phyloP scores from a whole-genome alignment of 2,888 invertebrate genomes.

The Heteropelma amictum region DNA sequence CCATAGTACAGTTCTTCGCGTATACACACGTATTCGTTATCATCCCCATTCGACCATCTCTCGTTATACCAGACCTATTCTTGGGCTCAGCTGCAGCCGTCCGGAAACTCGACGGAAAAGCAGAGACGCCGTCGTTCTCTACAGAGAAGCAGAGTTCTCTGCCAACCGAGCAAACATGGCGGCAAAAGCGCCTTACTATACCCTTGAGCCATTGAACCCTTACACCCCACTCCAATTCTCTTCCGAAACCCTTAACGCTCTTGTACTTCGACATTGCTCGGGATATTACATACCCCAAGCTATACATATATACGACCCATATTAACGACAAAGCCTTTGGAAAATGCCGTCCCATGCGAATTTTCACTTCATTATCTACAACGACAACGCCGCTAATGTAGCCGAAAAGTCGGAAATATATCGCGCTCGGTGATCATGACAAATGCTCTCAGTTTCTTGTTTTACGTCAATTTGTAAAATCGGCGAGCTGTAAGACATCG shows the following conservation, averaged over 20 bases:
- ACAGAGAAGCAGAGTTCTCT: constrained; percentile 51
- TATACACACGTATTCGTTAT: neutral
- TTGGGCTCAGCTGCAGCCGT: constrained; percentile 63
- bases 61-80: constrained; percentile 57
- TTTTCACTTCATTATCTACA: constrained; percentile 45
- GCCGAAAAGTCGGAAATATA: constrained; percentile 27
- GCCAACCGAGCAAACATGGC: constrained; percentile 70
- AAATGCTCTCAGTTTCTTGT: constrained; percentile 17
- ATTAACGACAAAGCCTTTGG: constrained; percentile 33
- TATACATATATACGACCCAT: constrained; percentile 21
- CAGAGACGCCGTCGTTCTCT: constrained; percentile 55
- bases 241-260: constrained; percentile 37
- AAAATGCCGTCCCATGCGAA: constrained; percentile 35
- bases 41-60: constrained; percentile 43
- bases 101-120: constrained; percentile 64
- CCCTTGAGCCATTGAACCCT: constrained; percentile 68
- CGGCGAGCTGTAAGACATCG: constrained; percentile 15
- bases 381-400: constrained; percentile 36
- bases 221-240: constrained; percentile 55
- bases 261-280: constrained; percentile 15
- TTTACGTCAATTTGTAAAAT: constrained; percentile 25
- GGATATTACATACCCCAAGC: constrained; percentile 47
- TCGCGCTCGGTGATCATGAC: neutral
- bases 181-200: constrained; percentile 65
- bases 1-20: constrained; percentile 17